Percentiles rank a stretch among this genome's conserved stretches.
phyloP scores from a whole-genome alignment of 2,888 invertebrate species.

The Nectonema munidae region DNA sequence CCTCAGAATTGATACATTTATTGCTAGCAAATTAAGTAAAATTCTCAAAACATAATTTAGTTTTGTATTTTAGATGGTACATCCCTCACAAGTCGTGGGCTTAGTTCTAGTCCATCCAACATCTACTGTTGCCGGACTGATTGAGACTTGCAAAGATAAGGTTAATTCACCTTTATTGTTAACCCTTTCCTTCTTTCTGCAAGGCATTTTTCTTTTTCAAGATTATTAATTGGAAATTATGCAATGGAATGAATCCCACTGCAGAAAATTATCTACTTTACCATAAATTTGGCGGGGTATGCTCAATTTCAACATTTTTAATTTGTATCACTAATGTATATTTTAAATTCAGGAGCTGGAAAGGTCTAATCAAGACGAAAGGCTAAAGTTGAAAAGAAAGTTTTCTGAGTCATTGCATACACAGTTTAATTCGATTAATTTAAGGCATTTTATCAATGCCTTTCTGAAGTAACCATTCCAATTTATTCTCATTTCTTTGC shows the following conservation, averaged over 20 bases:
- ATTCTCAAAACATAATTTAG: too few species aligned
- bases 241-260: conserved; percentile 41
- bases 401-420: conserved; percentile 37
- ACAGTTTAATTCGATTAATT: conserved; percentile 43
- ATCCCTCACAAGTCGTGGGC: conserved; percentile 42
- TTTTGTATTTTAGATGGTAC: conserved; percentile 29
- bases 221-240: conserved; percentile 48
- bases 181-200: conserved; percentile 2
- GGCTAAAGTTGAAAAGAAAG: too few species aligned
- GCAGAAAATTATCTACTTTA: conserved; percentile 55
- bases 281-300: conserved; percentile 64
- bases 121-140: conserved; percentile 46
- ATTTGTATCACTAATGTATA: not conserved
- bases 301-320: conserved; percentile 24
- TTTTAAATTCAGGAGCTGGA: not conserved
- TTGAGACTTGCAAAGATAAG: conserved; percentile 50
- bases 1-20: too few species aligned
- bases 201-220: conserved; percentile 21
- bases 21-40: too few species aligned
- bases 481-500: too few species aligned
- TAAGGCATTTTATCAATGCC: conserved; percentile 44
- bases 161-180: conserved; percentile 23
- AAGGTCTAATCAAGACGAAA: too few species aligned
- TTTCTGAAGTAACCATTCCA: conserved; percentile 38
- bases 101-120: conserved; percentile 54